Conservation (phyloP, 2,797 vertebrate genomes). For the Tokudaia tokunoshimensis region DNA sequence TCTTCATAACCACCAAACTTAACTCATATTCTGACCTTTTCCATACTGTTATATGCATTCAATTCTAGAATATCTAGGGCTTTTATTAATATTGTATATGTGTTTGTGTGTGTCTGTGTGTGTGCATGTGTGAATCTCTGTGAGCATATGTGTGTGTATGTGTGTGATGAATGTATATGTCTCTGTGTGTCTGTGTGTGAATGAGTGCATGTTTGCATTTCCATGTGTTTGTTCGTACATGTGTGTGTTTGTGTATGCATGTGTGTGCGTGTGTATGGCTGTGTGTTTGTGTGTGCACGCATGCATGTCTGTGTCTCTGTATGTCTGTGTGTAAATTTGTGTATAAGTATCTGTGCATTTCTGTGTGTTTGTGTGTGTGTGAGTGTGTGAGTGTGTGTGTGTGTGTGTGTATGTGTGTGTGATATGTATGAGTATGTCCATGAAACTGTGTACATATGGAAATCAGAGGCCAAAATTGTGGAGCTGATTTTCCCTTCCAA, state of each 20-base stretch:
- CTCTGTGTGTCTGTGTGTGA: too few species aligned
- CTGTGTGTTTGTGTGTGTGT: background rate
- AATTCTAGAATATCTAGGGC: background rate
- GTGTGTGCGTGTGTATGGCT: background rate
- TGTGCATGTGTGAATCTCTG: background rate
- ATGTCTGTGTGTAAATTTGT: too few species aligned
- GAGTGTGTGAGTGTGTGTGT: background rate
- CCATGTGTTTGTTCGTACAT: too few species aligned
- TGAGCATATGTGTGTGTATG: background rate
- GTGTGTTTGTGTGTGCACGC: background rate
- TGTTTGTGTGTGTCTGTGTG: background rate
- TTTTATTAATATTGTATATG: background rate
- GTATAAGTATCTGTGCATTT: background rate
- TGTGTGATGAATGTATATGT: background rate
- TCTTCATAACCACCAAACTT: background rate
- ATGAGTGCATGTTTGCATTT: background rate
- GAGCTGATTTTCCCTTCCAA: background rate
- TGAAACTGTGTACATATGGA: background rate
- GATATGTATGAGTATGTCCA: background rate
- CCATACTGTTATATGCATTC: fast-evolving
- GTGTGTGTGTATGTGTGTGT: too few species aligned
- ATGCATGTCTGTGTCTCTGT: background rate
- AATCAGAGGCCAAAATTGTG: background rate
- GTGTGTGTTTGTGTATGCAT: background rate
- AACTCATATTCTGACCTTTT: background rate